Base-by-base conservation (phyloP, 2,888 invertebrate species). In the Nudaria mundana region DNA sequence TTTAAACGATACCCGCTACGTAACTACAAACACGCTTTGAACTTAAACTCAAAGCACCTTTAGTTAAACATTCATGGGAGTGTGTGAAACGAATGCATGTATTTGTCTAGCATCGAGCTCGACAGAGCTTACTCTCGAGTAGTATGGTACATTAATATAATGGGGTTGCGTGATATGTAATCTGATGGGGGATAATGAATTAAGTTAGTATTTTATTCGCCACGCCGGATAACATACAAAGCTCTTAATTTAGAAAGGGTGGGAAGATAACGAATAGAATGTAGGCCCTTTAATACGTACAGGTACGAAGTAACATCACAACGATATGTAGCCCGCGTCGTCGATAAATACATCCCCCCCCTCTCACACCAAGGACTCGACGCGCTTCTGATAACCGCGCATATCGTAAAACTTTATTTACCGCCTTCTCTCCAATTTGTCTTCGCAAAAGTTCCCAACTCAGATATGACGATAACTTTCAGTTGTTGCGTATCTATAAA, bases 351-450 rank as follows among this genome's bases (percentile, higher is more conserved):
- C 64, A 56, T 65, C 63, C 61, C 63, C 65, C n/a, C 66, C 25
- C 63, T 48, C 43, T 44, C 56, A 52, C 56, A 58, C 56, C 53
- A 66, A 61, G 67, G 66, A 66, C 71, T 66, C 64, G 71, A 68
- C 66, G 64, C 71, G 67, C 71, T 75, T 65, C 76, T 77, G 81
- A 83, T 84, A 83, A 83, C 80, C 75, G 70, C 71, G 75, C 78
- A 75, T 79, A 79, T 81, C 81, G 77, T 78, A 80, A 80, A 82
- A 84, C 78, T 84, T 81, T 83, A 79, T 80, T 80, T 78, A 75
- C 76, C 74, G 71, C 76, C 76, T 74, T 74, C 69, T 63, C 73
- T 75, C 67, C 76, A 78, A 84, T 81, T 82, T 81, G 79, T 81
- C 81, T 77, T 76, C 64, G 71, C 67, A 59, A 73, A 76, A 83